Conservation (phyloP, 2,888 invertebrate genomes). For the Drosophila prolongata region DNA sequence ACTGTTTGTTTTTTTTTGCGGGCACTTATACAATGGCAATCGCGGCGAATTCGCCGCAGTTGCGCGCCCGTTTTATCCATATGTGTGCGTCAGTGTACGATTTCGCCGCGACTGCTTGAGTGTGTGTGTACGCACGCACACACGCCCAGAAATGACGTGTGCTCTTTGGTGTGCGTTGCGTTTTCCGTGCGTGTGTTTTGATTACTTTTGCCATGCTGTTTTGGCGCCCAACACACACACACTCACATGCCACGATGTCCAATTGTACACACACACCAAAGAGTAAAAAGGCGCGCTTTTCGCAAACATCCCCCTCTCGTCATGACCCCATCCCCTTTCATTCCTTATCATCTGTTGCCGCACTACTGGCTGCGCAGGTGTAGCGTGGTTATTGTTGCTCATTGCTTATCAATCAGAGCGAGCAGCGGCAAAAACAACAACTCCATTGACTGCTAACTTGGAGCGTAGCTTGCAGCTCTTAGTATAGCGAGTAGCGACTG, state of each 20-base stretch:
- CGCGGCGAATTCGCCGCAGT: conserved; percentile 43
- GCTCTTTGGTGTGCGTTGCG: conserved; percentile 59
- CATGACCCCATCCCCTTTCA: neutral
- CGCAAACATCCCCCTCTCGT: conserved; percentile 26
- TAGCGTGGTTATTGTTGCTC: conserved; percentile 53
- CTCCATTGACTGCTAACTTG: conserved; percentile 45
- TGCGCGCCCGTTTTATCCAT: conserved; percentile 42
- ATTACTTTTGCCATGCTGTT: conserved; percentile 78
- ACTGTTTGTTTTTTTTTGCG: conserved; percentile 10
- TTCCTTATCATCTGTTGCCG: conserved; percentile 53
- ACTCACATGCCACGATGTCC: conserved; percentile 59
- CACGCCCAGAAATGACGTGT: conserved; percentile 54
- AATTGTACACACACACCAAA: conserved; percentile 57
- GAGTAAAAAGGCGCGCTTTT: conserved; percentile 72
- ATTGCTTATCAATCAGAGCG: conserved; percentile 56
- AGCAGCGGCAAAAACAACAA: conserved; percentile 46
- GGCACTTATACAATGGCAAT: conserved; percentile 19
- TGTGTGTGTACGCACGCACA: conserved; percentile 50
- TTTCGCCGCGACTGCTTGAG: conserved; percentile 62
- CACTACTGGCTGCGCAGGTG: conserved; percentile 74
- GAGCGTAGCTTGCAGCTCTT: conserved; percentile 26
- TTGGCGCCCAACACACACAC: conserved; percentile 68
- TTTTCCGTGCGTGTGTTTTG: conserved; percentile 77
- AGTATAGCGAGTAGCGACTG: conserved; percentile 64
- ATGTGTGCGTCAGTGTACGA: conserved; percentile 64